Conservation (phyloP, 2,888 invertebrate genomes). For the Muscina levida region DNA sequence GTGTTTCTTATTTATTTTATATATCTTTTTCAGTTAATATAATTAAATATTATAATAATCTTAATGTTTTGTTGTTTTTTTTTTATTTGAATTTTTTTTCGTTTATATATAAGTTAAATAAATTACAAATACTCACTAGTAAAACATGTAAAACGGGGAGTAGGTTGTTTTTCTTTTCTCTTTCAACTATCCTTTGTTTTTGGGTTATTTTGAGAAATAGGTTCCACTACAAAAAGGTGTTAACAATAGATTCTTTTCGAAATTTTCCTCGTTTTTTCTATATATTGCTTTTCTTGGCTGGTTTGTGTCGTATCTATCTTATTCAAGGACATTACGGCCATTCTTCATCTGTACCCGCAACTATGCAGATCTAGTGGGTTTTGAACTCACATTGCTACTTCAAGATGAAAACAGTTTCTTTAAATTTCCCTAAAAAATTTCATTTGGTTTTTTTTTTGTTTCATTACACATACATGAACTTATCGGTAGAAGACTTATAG, state of each 20-base stretch:
- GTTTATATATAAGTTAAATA: conserved; percentile 63
- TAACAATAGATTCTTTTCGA: conserved; percentile 17
- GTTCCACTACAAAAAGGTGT: conserved; percentile 51
- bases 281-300: conserved; percentile 34
- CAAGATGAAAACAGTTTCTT: conserved; percentile 40
- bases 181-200: conserved; percentile 34
- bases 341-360: conserved; percentile 36
- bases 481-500: conserved; percentile 25
- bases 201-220: conserved; percentile 32
- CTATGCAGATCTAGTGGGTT: conserved; percentile 29
- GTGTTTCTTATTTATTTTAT: conserved; percentile 48
- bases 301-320: conserved; percentile 42
- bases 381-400: conserved; percentile 36
- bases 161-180: conserved; percentile 11
- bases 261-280: conserved; percentile 22
- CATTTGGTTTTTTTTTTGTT: conserved; percentile 53
- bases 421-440: conserved; percentile 57
- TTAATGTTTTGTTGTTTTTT: conserved; percentile 43
- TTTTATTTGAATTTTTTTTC: no score
- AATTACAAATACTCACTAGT: conserved; percentile 65
- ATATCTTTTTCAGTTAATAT: conserved; percentile 48
- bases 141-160: conserved; percentile 57
- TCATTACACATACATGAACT: conserved; percentile 39
- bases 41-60: conserved; percentile 41
- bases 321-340: conserved; percentile 34